Conservation (phyloP, 1,140 invertebrate species). For the Plodia interpunctella region DNA sequence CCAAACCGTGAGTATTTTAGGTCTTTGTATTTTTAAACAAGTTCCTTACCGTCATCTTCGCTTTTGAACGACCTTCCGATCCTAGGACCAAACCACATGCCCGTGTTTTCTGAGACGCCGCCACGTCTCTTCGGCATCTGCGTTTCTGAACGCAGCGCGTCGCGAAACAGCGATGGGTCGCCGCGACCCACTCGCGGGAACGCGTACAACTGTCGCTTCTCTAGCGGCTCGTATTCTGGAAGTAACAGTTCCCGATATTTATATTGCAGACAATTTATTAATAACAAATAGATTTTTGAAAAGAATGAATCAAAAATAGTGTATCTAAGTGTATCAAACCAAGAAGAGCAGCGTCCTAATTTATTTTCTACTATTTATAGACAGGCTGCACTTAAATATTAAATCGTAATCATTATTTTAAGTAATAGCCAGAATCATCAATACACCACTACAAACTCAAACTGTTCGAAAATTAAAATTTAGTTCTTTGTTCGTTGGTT, state of each 20-base stretch:
- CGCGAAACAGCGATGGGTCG: slow-evolving; percentile 18
- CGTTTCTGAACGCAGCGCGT: slow-evolving; percentile 17
- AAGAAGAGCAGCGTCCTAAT: too few relatives aligned
- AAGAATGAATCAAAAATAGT: too few relatives aligned
- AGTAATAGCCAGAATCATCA: too few relatives aligned
- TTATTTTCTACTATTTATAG: too few relatives aligned
- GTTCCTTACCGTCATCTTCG: slow-evolving; percentile 43
- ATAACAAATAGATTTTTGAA: background rate
- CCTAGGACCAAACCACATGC: slow-evolving; percentile 80
- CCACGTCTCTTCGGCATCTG: slow-evolving; percentile 20
- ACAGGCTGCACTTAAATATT: too few relatives aligned
- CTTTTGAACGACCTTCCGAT: slow-evolving; percentile 63
- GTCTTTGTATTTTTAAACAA: background rate
- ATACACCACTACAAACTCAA: too few relatives aligned
- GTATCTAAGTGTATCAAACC: too few relatives aligned
- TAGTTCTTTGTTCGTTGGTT: too few relatives aligned
- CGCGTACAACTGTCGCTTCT: slow-evolving; percentile 69
- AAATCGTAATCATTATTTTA: too few relatives aligned
- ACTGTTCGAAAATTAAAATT: too few relatives aligned
- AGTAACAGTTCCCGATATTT: background rate
- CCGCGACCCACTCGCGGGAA: slow-evolving; percentile 72
- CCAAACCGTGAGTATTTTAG: too few relatives aligned
- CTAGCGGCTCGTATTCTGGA: slow-evolving; percentile 45
- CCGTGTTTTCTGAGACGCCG: slow-evolving; percentile 46
- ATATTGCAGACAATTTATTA: too few relatives aligned